Conservation (phyloP, 2,888 invertebrate genomes). For the Hydrotaea cyrtoneurina region DNA sequence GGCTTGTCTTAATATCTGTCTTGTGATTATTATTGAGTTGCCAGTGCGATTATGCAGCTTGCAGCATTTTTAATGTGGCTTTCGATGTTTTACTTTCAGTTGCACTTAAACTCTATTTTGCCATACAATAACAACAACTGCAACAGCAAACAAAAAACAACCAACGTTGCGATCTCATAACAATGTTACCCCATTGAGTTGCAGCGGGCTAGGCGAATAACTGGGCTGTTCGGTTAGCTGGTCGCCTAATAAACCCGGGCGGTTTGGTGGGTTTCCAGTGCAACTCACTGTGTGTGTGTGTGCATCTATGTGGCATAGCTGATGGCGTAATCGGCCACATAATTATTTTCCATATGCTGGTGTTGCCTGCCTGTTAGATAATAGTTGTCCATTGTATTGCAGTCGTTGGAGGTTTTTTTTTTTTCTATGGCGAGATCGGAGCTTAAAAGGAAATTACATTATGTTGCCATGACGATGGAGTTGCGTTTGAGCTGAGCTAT, state of each 20-base stretch:
- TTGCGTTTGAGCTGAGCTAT: slow-evolving; percentile 57
- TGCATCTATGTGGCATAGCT: slow-evolving; percentile 24
- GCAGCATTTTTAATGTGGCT: slow-evolving; percentile 49
- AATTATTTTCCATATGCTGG: slow-evolving; percentile 38
- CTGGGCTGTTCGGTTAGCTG: slow-evolving; percentile 33
- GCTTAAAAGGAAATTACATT: background rate
- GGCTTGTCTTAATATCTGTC: background rate
- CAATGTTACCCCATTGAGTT: slow-evolving; percentile 45
- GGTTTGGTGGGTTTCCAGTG: background rate
- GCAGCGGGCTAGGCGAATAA: slow-evolving; percentile 19
- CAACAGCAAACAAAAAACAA: slow-evolving; percentile 47
- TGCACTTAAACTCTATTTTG: slow-evolving; percentile 67
- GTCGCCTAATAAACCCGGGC: slow-evolving; percentile 22
- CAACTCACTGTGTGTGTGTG: slow-evolving; percentile 19
- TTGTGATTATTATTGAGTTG: slow-evolving; percentile 21
- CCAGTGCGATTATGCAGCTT: slow-evolving; percentile 13
- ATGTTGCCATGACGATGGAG: background rate
- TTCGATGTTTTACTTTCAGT: slow-evolving; percentile 64
- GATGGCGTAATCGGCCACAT: slow-evolving; percentile 60
- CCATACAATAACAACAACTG: slow-evolving; percentile 44
- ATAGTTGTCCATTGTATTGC: slow-evolving; percentile 41
- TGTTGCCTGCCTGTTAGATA: slow-evolving; percentile 57
- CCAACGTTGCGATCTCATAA: slow-evolving; percentile 44
- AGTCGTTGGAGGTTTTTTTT: background rate
- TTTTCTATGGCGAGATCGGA: background rate